These are phyloP conservation scores for Phallusia fumigata DNA, from an alignment of 23 tunicate species.

Conservation along the genomic window DNA sequence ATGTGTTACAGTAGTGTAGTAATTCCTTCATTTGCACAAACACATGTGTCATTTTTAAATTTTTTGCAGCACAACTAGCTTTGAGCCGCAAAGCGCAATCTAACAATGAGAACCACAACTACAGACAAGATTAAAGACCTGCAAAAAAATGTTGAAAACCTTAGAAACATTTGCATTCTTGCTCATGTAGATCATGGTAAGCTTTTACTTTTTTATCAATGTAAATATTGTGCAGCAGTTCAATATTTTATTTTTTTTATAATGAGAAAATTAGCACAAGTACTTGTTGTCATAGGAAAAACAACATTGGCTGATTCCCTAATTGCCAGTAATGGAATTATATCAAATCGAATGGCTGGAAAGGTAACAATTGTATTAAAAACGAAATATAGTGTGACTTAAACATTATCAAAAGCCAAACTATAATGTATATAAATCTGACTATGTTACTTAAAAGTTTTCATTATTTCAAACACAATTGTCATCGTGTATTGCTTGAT, in stretches of 20 bases:
- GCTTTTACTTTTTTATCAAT: neutral
- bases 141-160: conserved; percentile 53
- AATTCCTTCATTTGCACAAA: too few species aligned
- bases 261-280: neutral
- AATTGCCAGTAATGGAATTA: conserved; percentile 95
- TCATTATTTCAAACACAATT: too few species aligned
- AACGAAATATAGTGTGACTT: too few species aligned
- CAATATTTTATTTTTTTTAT: neutral
- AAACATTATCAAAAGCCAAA: too few species aligned
- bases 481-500: too few species aligned
- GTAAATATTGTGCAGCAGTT: too few species aligned
- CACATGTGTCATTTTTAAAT: too few species aligned
- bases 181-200: conserved; percentile 99
- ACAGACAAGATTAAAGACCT: conserved; percentile 46
- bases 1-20: too few species aligned
- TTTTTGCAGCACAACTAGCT: too few species aligned
- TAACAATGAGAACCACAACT: conserved; percentile 24
- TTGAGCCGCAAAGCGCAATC: neutral
- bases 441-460: too few species aligned
- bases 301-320: conserved; percentile 96
- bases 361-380: conserved; percentile 47
- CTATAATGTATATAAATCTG: too few species aligned
- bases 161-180: conserved; percentile 93
- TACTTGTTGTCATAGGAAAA: conserved; percentile 57
- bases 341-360: conserved; percentile 79